Evolutionary conservation across 2,113 vertebrate species (phyloP).

Genomic region (Larimichthys crocea): DNA sequence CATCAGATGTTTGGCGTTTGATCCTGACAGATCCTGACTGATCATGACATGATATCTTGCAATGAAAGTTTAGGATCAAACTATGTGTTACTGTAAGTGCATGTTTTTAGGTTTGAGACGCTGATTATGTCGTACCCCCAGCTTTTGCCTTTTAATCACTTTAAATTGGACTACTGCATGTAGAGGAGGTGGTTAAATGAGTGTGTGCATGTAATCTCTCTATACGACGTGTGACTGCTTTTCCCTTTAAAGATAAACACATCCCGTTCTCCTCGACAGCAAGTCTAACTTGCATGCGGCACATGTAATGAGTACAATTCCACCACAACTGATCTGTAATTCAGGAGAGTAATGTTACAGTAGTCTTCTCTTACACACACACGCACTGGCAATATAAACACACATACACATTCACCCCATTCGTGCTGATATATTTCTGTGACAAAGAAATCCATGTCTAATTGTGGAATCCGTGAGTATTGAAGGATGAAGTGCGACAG

Average conservation of each 20-base stretch:
- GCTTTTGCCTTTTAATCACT: constrained; percentile 53
- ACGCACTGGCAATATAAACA: not conserved
- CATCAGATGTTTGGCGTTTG: not conserved
- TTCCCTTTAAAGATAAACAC: constrained; percentile 37
- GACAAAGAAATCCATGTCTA: constrained; percentile 20
- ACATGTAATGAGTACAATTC: constrained; percentile 38
- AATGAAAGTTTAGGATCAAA: constrained; percentile 16
- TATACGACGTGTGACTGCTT: constrained; percentile 22
- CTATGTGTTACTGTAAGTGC: constrained; percentile 6
- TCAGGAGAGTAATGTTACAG: constrained; percentile 17
- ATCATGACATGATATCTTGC: not conserved
- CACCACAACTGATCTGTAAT: constrained; percentile 38
- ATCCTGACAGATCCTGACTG: not conserved
- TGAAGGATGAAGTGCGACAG: constrained; percentile 38
- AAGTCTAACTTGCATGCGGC: constrained; percentile 19
- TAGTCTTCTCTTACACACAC: constrained; percentile 2
- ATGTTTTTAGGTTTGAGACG: constrained; percentile 21
- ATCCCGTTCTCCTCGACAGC: constrained; percentile 29
- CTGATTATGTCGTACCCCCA: not conserved
- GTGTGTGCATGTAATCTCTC: constrained; percentile 21
- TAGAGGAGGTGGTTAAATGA: constrained; percentile 29
- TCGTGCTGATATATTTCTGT: not conserved
- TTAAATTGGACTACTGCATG: constrained; percentile 35
- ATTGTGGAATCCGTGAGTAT: constrained; percentile 50
- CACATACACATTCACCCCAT: not conserved